Evolutionary conservation across 2,113 vertebrate genomes (phyloP), one percentile per base, ranked within the genome.

Genomic region (Heloderma charlesbogerti): DNA sequence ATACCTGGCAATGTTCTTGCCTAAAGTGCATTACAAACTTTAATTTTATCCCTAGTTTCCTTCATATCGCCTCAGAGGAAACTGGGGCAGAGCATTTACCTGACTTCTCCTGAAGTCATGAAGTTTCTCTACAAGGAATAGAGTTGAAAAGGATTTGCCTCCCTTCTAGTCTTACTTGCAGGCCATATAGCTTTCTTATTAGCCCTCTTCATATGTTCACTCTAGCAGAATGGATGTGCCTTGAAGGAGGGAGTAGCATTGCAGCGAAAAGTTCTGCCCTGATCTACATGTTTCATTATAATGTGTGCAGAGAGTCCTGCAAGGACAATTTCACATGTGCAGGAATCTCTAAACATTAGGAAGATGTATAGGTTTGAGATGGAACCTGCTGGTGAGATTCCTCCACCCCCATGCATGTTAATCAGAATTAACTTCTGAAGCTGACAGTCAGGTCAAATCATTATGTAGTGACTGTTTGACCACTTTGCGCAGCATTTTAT

Each of bases 1-100:
- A 75, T 57, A 57, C n/a, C 12, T 34, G 57, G 67, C 18, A 83
- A 22, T 60, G 80, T 72, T 89, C 79, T 43, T 74, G 69, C 67
- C 18, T 48, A 72, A 89, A 81, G 27, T 89, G 78, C 27, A 83
- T 84, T 84, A 45, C 69, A 84, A 83, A 45, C 80, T 91, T 86
- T 87, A 85, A 66, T 37, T 71, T 78, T 74, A 15, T 13, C 66
- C 75, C 66, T 67, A 77, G 5, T 82, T 85, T 34, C 0, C 13
- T 90, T 88, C 0, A 31, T 77, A 85, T 82, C 74, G 20, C 87
- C 87, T 13, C 34, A 71, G 40, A 2, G 16, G 60, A 90, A 93
- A 86, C 2, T 51, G 69, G 74, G 12, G 1, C 0, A 83, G 84
- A 88, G 84, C 0, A 18, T 12, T 78, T 92, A 18, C 0, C 3